Evolutionary conservation across 2,888 invertebrate species (phyloP), one percentile per base, ranked within the genome.

Genomic region (Diogma glabrata): DNA sequence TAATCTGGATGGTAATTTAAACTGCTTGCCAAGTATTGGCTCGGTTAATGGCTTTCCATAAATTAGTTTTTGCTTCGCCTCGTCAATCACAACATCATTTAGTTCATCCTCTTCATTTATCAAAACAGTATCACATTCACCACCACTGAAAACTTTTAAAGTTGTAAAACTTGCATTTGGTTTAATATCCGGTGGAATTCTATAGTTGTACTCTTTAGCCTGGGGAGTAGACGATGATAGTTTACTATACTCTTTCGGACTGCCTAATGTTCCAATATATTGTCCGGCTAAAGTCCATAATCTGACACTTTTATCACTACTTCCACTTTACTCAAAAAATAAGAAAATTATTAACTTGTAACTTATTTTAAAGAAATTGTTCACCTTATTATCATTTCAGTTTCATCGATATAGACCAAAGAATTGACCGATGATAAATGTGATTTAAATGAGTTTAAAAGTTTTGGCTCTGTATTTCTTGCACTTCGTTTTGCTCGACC

Each of bases 151-250:
- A 60, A 84, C 87, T 70, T 84, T 82, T 50, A 87, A 72, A 0
- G 87, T 87, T 17, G 85, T 85, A 49, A 78, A 84, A 60, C 87
- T 88, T 54, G 81, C 84, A 20, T 81, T 75, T 63, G 83, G 78
- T 57, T 74, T 73, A 8, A 90, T 76, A 64, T 91, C 90, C 0
- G 82, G 79, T 4, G 90, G 90, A 56, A 82, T 67, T 30, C 77
- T 74, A 59, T 69, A 73, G n/a, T 72, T 61, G 23, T 74, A 70
- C n/a, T 72, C 66, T 6, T 64, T 61, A 45, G 65, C 64, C 6
- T 67, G 66, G n/a, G 73, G 69, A 2, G 73, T 68, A 33, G 65
- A 61, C 17, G 64, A 61, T 5, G 52, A 52, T 26, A 78, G 59
- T 36, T 73, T 71, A 22, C 70, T 67, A 82, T 83, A 86, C 1